These are phyloP conservation scores for Caenorhabditis tropicalis DNA, from an alignment of 1,140 invertebrate species.

Conservation along the genomic window DNA sequence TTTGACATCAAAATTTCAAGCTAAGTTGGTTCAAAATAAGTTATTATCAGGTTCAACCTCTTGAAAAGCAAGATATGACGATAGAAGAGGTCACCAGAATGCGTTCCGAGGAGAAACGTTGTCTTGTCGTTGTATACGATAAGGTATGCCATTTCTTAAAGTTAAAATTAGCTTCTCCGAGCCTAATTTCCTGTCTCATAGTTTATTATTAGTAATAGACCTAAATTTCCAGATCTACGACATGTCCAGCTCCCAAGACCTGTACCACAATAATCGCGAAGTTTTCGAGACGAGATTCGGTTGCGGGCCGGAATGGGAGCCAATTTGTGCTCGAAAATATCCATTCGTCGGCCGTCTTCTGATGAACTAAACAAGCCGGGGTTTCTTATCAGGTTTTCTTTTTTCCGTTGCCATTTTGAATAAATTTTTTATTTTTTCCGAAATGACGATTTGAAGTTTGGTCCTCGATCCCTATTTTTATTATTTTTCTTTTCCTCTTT, in stretches of 20 bases:
- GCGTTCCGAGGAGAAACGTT: not conserved
- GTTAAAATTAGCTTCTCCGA: too few species aligned
- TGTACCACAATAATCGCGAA: constrained; percentile 14
- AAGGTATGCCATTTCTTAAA: not conserved
- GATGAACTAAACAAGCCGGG: not conserved
- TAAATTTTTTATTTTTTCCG: not conserved
- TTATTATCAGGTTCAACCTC: not conserved
- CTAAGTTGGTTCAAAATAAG: not conserved
- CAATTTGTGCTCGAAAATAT: not conserved
- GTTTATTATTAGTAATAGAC: too few species aligned
- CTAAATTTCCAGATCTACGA: constrained; percentile 9
- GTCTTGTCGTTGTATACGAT: not conserved
- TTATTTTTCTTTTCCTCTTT: not conserved
- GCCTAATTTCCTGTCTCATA: too few species aligned
- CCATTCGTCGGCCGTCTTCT: not conserved
- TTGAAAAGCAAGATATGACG: not conserved
- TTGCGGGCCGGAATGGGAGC: not conserved
- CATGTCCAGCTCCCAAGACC: not conserved
- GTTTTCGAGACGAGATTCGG: not conserved
- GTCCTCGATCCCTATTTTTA: not conserved
- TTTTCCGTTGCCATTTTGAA: not conserved
- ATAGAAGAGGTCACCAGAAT: not conserved
- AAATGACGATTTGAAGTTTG: not conserved
- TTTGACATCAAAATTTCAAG: not conserved
- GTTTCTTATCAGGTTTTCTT: not conserved